Base-by-base conservation (phyloP, 2,797 vertebrate species). In the Hydrolagus colliei region DNA sequence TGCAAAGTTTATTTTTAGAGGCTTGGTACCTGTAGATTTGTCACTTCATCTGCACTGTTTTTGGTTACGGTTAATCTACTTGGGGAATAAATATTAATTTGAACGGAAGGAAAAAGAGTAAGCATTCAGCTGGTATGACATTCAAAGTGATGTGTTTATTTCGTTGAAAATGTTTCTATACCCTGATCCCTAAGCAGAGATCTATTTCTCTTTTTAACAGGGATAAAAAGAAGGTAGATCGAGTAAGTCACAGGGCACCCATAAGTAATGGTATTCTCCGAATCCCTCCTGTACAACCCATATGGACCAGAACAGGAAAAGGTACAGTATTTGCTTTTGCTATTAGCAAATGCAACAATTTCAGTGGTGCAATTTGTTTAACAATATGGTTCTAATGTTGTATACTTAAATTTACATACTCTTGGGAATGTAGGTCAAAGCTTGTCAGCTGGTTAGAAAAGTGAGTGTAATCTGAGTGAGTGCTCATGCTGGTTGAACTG, bases 51-150 rank as follows among this genome's bases (percentile, higher is more conserved):
- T 6, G 20, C 8, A 52, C 20, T 61, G 10, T 20, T 41, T 82
- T 68, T 16, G 22, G 14, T 82, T 35, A 8, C 22, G 27, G 27
- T 32, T 35, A 27, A 68, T 52, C 35, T 41, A 1, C 65, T 1
- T 1, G 8, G 65, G 79, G 12, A 71, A 41, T 87, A 84, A 87
- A 52, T 0, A 86, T 13, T 85, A 14, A 4, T 88, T 52, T 87
- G 86, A 90, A 96, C 95, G 91, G 94, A 95, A 92, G 94, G 91
- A 88, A 87, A 75, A 93, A 93, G 88, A 2, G 91, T 68, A 41
- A 18, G 63, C 20, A 20, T 12, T 82, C 35, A 52, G 41, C 41
- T 52, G 41, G 41, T 52, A 52, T 52, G 41, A 52, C 41, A 6
- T 52, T 52, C 41, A 52, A 52, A 52, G 41, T 52, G 41, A 52